A percentile compares a stretch with the other conserved stretches of the same genome.
phyloP scores from a whole-genome alignment of 2,113 vertebrate species.

The Eretmochelys imbricata region DNA sequence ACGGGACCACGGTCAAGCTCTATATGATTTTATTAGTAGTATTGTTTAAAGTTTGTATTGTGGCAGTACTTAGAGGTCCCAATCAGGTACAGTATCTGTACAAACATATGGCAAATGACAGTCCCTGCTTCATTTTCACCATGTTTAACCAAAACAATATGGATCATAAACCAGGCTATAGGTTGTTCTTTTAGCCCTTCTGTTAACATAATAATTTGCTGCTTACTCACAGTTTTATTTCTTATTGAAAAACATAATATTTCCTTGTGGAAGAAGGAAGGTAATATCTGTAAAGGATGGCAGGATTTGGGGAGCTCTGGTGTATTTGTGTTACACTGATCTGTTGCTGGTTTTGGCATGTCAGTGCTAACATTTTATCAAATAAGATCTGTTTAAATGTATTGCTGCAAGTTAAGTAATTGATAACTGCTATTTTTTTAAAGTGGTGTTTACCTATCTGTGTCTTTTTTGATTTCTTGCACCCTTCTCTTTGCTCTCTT shows the following conservation, averaged over 20 bases:
- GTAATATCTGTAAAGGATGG: neutral
- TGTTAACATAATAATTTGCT: neutral
- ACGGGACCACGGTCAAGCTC: neutral
- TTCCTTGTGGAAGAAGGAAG: neutral
- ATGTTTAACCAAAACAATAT: neutral
- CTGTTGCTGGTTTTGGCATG: constrained; percentile 1
- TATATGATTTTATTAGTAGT: neutral
- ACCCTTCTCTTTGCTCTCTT: constrained; percentile 5
- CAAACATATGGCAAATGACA: constrained; percentile 2
- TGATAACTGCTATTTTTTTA: neutral
- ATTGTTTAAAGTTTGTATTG: neutral
- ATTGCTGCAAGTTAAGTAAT: constrained; percentile 70
- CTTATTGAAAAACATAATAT: neutral
- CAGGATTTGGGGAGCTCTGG: neutral
- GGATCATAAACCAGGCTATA: neutral
- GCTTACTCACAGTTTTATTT: neutral
- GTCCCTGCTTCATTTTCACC: neutral
- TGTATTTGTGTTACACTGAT: constrained; percentile 50
- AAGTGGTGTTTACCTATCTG: constrained; percentile 22
- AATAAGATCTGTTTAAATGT: constrained; percentile 52
- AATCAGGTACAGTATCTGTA: neutral
- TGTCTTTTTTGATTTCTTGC: neutral
- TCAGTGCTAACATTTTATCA: constrained; percentile 51
- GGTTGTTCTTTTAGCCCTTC: neutral
- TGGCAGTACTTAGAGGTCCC: neutral